Conservation (phyloP, 1,140 invertebrate species). For the Lethrus apterus region DNA sequence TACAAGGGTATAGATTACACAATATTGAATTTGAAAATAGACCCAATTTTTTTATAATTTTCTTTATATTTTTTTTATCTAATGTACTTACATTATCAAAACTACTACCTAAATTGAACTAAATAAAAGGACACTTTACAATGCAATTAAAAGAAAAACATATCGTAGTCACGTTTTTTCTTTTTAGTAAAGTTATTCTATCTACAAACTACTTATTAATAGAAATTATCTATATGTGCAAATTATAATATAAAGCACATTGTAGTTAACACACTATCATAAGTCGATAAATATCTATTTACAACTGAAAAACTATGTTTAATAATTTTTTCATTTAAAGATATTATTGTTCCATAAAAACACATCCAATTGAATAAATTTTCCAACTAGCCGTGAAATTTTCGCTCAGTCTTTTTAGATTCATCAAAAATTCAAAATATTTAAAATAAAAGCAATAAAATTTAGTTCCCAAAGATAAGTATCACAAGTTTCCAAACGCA, state of each 20-base stretch:
- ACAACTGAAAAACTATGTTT: slow-evolving; percentile 14
- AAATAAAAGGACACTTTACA: slow-evolving; percentile 17
- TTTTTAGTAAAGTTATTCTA: slow-evolving; percentile 14
- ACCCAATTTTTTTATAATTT: slow-evolving; percentile 13
- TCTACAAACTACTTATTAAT: slow-evolving; percentile 15
- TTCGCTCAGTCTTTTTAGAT: slow-evolving; percentile 14
- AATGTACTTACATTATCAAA: slow-evolving; percentile 15
- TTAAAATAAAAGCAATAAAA: slow-evolving; percentile 6
- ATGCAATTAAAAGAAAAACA: slow-evolving; percentile 12
- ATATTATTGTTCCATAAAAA: slow-evolving; percentile 14
- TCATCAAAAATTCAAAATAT: slow-evolving; percentile 9
- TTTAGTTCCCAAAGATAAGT: slow-evolving; percentile 3
- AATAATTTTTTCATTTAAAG: slow-evolving; percentile 9
- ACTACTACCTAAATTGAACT: slow-evolving; percentile 10
- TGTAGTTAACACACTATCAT: slow-evolving; percentile 13
- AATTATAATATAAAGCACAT: slow-evolving; percentile 17
- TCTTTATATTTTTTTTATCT: too few relatives aligned
- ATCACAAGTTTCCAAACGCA: slow-evolving; percentile 12
- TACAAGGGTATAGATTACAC: slow-evolving; percentile 13
- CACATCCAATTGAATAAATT: slow-evolving; percentile 9
- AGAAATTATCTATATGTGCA: slow-evolving; percentile 16
- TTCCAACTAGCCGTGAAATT: slow-evolving; percentile 5
- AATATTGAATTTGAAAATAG: slow-evolving; percentile 14
- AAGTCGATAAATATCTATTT: slow-evolving; percentile 13
- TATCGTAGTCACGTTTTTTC: slow-evolving; percentile 13